Percentiles rank a stretch among this genome's conserved stretches.
These are phyloP conservation scores for Ephydatia muelleri DNA, from an alignment of 37 sponge, comb jelly and placozoan genomes.

Conservation along the genomic window DNA sequence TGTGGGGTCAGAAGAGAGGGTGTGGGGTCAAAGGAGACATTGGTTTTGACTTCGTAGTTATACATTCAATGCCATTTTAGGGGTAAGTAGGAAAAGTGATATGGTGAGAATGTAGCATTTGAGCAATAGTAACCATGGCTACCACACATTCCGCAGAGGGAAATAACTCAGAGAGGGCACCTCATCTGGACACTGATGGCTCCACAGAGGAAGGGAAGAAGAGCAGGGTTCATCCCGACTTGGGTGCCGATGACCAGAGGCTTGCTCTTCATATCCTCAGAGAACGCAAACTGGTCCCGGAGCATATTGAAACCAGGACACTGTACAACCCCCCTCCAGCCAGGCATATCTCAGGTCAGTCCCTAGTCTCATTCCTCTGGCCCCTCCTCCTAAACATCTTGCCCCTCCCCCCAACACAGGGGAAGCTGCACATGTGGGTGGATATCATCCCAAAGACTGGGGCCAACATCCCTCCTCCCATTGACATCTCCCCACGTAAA, in stretches of 20 bases:
- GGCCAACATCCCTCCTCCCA: conserved; percentile 73
- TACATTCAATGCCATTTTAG: too few species aligned
- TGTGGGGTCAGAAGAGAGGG: too few species aligned
- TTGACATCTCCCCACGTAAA: conserved; percentile 86
- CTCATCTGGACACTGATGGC: too few species aligned
- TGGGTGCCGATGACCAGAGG: conserved; percentile 74
- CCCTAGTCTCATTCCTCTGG: not conserved
- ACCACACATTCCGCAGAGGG: too few species aligned
- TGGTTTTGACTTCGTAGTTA: too few species aligned
- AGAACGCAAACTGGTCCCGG: conserved; percentile 83
- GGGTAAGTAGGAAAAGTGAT: too few species aligned
- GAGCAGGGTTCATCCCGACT: conserved; percentile 18
- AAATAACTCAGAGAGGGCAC: too few species aligned
- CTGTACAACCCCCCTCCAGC: conserved; percentile 89
- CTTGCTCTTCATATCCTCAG: conserved; percentile 88
- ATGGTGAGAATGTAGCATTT: too few species aligned
- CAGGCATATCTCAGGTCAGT: conserved; percentile 79
- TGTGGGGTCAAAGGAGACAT: too few species aligned
- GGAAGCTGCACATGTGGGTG: conserved; percentile 97
- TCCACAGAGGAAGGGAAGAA: conserved; percentile 38
- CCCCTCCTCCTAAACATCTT: not conserved
- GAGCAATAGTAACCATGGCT: not conserved
- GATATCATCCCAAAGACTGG: conserved; percentile 90
- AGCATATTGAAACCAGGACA: conserved; percentile 92
- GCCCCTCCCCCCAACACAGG: conserved; percentile 45